Base-by-base conservation (phyloP, 2,797 vertebrate genomes). In the Artibeus jamaicensis region DNA sequence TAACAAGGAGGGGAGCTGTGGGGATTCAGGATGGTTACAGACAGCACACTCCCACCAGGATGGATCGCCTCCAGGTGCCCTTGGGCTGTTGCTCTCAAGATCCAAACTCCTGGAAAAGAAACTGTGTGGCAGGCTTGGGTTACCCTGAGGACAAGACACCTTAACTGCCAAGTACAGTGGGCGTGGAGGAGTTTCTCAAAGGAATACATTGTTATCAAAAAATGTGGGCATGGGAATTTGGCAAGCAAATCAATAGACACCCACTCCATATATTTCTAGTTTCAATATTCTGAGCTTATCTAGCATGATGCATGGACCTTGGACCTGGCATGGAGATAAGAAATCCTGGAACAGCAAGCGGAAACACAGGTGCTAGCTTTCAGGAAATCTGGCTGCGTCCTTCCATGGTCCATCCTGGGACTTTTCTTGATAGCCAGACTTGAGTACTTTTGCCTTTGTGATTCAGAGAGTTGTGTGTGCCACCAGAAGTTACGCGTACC, bases 361-460 rank as follows among this genome's bases (percentile, higher is more conserved):
- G 39, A 26, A 76, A 65, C 39, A 21, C 12, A 42, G 55, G 48
- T 18, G 7, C 29, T 2, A 2, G 82, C 1, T 48, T 57, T 34
- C 1, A 1, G 44, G 55, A 78, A 42, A 37, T 59, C 15, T 22
- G 34, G 22, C 19, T 73, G 21, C 19, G 79, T 6, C 8, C 39
- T 37, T 57, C 24, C 32, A 4, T 0, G 0, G 9, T 0, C 1
- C 29, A 73, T n/a, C 39, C 0, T n/a, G 53, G 26, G 15, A 42
- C 5, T 73, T 84, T 46, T 19, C 39, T 70, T 77, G n/a, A 2
- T 11, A 50, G 48, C 29, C n/a, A 46, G 46, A 65, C 11, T 32
- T 26, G 37, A 55, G 46, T 24, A 6, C 12, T 5, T 92, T 44
- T 87, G 78, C 48, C n/a, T 70, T 0, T 10, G 6, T 42, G 22